Conservation (phyloP, 2,113 vertebrate species). For the Dipodomys ordii region DNA sequence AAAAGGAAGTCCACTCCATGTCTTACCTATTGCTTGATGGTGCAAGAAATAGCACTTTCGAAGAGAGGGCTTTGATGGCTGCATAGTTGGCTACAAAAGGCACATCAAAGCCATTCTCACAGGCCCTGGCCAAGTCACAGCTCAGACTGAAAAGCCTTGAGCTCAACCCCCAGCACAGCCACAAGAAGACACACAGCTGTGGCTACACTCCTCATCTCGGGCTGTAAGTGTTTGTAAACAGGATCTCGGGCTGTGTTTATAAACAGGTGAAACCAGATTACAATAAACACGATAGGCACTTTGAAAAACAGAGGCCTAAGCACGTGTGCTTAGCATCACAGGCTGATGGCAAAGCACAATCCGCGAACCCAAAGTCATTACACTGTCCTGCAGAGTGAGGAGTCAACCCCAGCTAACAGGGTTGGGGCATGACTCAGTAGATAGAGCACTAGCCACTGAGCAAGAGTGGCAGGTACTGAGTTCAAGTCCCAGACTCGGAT, state of each 20-base stretch:
- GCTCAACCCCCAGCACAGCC: too few species aligned
- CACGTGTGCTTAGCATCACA: not conserved
- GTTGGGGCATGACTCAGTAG: too few species aligned
- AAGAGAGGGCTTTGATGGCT: not conserved
- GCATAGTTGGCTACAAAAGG: not conserved
- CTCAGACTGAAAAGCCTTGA: too few species aligned
- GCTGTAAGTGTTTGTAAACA: not conserved
- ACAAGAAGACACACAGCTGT: too few species aligned
- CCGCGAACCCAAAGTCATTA: not conserved
- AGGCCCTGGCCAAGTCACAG: not conserved
- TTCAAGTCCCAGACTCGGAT: too few species aligned
- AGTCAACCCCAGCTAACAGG: not conserved
- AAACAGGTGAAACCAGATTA: not conserved
- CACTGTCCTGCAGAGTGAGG: not conserved
- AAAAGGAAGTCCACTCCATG: not conserved
- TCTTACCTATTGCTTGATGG: not conserved
- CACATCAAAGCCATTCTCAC: not conserved
- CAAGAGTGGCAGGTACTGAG: too few species aligned
- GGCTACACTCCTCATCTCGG: not conserved
- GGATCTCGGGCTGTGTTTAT: not conserved
- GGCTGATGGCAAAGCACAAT: not conserved
- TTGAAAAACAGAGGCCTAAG: not conserved
- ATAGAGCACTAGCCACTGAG: too few species aligned
- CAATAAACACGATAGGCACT: not conserved
- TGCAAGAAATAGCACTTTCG: not conserved